Base-by-base conservation (phyloP, 2,888 invertebrate genomes). In the Diplolepis rosae region DNA sequence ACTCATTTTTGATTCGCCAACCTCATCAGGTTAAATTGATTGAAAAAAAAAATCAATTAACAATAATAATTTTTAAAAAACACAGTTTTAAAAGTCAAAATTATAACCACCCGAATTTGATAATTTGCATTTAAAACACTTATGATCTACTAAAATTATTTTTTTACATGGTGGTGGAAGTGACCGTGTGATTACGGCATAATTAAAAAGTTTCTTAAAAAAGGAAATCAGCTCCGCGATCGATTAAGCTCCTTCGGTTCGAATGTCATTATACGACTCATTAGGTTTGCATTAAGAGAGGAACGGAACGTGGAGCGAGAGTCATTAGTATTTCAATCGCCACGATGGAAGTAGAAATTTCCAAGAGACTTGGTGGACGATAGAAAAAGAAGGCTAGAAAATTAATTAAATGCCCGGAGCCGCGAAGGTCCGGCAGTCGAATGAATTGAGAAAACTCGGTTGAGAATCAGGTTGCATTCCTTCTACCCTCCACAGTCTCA, bases 331-430 rank as follows among this genome's bases (percentile, higher is more conserved):
- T 74, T 74, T 71, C 71, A 71, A 74, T 74, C 71, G 71, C 69
- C 52, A 65, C 54, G 48, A 27, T 35, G 65, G 65, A 51, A 15
- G 69, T 51, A 74, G 76, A 76, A 79, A 77, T 76, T 76, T 73
- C 74, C 72, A 73, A 71, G 76, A 71, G 72, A 68, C 51, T n/a
- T 27, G 69, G 66, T 73, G 69, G 73, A 67, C 65, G 68, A 65
- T 52, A 71, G 67, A 61, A 72, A 73, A 72, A 67, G 74, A 70
- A 73, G 72, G 61, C 68, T 51, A 74, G 72, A 75, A 79, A 79
- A 82, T 81, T 82, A 82, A 81, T 82, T 79, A 81, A 81, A 81
- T 82, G 81, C 80, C 76, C 72, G 61, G 70, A 73, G 68, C 66
- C 67, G 71, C 68, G 65, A 13, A 39, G 39, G 35, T 42, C 42